Percentiles rank a stretch among this genome's conserved stretches.
phyloP scores from a whole-genome alignment of 2,797 vertebrate genomes.

The Hemibagrus guttatus region DNA sequence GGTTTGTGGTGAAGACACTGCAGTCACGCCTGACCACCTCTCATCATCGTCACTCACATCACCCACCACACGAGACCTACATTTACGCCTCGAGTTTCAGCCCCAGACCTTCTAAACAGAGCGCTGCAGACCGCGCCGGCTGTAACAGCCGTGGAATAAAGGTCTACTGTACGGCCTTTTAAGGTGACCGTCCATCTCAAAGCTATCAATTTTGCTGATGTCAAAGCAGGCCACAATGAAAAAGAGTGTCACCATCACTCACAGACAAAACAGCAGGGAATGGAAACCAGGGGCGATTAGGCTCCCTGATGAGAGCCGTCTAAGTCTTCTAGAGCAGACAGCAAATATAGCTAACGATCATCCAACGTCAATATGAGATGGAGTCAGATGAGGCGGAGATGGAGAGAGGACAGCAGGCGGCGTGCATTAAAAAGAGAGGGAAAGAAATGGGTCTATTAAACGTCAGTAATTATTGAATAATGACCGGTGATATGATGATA shows the following conservation, averaged over 20 bases:
- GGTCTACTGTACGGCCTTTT: not conserved
- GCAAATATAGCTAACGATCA: constrained; percentile 19
- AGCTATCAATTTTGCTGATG: constrained; percentile 9
- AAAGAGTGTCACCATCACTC: constrained; percentile 1
- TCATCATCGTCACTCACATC: constrained; percentile 23
- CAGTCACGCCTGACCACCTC: constrained; percentile 22
- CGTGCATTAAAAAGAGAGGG: not conserved
- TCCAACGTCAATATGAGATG: not conserved
- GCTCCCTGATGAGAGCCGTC: not conserved
- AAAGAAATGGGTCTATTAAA: not conserved
- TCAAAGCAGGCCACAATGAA: constrained; percentile 23
- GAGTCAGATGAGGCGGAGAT: not conserved
- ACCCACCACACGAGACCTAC: not conserved
- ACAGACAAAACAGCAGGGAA: constrained; percentile 12
- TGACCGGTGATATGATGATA: not conserved
- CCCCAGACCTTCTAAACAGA: constrained; percentile 6
- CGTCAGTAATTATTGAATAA: not conserved
- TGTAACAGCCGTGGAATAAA: constrained; percentile 9
- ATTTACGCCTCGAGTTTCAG: constrained; percentile 28
- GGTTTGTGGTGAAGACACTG: constrained; percentile 41
- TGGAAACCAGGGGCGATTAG: not conserved
- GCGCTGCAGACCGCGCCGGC: not conserved
- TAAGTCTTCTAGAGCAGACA: not conserved
- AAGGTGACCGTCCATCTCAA: constrained; percentile 23
- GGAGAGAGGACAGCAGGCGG: not conserved